Evolutionary conservation across 2,888 invertebrate species (phyloP), one percentile per base, ranked within the genome.

Genomic region (Lepidochrysops patricia): DNA sequence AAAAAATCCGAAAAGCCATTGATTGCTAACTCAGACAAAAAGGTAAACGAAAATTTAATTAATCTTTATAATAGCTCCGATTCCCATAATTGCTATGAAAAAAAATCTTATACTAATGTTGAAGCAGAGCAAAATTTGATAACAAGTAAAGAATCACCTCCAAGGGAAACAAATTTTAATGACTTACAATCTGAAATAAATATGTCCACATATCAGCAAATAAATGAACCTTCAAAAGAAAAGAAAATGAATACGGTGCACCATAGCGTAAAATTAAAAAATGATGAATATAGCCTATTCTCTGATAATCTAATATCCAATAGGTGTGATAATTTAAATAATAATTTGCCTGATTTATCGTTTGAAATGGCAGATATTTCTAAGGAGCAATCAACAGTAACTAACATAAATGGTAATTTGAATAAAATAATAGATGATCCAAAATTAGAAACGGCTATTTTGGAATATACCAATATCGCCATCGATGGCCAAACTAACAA

Each of bases 281-380:
- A 43, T 19, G 7, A 6, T 7, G 43, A 43, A 43, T 9, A 15
- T 19, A 2, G 13, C 6, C 12, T 6, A 9, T 0, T 19, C 19
- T 15, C 43, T 9, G 43, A 43, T 43, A 12, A 43, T 23, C 19
- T 9, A 9, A 12, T 9, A 43, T 2, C 4, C 9, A 43, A 23
- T 43, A 43, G 19, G 4, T 23, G 13, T 12, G 19, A 9, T 2
- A 12, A 19, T 32, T 4, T 12, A 15, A 15, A 52, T 27, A 15
- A 52, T 27, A 52, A 54, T 32, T 54, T 54, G 19, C 29, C 54
- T 6, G 54, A 54, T 32, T 32, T 54, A 29, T 29, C 29, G 19
- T 54, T 29, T 19, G 32, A 54, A 19, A 9, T 43, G 4, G 23
- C 54, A 29, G 13, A 15, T 32, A 9, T 15, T 54, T 29, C 54